Evolutionary conservation across 2,888 invertebrate genomes (phyloP).

Genomic region (Heliconius cydno): DNA sequence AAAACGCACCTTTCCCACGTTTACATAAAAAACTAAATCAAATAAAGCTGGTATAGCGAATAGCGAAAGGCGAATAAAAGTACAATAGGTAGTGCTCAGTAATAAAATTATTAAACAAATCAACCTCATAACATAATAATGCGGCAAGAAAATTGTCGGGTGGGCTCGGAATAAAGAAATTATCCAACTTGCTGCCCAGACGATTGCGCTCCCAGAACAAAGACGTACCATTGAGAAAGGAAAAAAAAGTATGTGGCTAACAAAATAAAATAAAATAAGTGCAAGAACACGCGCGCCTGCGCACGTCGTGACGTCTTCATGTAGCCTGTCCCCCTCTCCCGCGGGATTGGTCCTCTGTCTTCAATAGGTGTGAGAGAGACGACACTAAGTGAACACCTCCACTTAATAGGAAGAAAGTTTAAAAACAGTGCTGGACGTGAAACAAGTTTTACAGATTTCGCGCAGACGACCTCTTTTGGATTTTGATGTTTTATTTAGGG

Average conservation of each 20-base stretch:
- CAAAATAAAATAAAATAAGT: slow-evolving; percentile 81
- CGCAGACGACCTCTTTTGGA: slow-evolving; percentile 69
- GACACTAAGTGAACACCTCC: slow-evolving; percentile 60
- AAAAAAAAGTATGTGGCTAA: slow-evolving; percentile 62
- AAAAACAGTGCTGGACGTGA: slow-evolving; percentile 74
- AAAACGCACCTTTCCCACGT: slow-evolving; percentile 44
- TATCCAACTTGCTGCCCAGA: slow-evolving; percentile 76
- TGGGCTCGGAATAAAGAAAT: slow-evolving; percentile 81
- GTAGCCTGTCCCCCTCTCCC: slow-evolving; percentile 72
- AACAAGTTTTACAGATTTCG: slow-evolving; percentile 82
- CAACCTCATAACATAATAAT: slow-evolving; percentile 82
- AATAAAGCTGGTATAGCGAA: slow-evolving; percentile 43
- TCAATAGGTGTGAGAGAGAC: slow-evolving; percentile 62
- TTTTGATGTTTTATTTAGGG: slow-evolving; percentile 60
- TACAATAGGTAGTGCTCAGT: slow-evolving; percentile 63
- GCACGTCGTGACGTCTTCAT: slow-evolving; percentile 82
- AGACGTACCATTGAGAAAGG: slow-evolving; percentile 77
- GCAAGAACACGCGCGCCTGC: slow-evolving; percentile 81
- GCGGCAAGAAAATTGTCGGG: slow-evolving; percentile 81
- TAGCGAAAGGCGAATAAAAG: slow-evolving; percentile 50
- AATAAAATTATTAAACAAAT: slow-evolving; percentile 84
- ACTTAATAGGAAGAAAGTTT: slow-evolving; percentile 79
- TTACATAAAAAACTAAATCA: slow-evolving; percentile 41
- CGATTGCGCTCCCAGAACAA: slow-evolving; percentile 79
- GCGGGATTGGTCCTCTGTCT: slow-evolving; percentile 54